These are phyloP conservation scores for Drosophila lutescens DNA, from an alignment of 2,888 invertebrate genomes.

Conservation along the genomic window DNA sequence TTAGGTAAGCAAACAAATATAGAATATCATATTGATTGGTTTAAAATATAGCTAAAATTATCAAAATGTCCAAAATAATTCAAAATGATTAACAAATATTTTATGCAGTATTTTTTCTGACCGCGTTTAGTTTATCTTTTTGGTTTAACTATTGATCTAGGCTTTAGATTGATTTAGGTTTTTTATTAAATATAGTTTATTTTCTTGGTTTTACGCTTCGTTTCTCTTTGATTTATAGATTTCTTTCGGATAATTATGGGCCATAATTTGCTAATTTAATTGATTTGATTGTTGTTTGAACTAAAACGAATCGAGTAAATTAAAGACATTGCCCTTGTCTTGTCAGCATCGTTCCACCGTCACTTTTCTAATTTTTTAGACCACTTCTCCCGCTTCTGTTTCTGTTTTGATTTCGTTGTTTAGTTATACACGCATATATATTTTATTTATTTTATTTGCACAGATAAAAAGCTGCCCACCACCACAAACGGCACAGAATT, in stretches of 20 bases:
- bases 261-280: slow-evolving; percentile 4
- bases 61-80: background rate
- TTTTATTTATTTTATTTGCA: slow-evolving; percentile 46
- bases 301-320: background rate
- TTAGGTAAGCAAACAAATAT: slow-evolving; percentile 13
- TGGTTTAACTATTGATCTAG: too few relatives aligned
- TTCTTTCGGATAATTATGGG: background rate
- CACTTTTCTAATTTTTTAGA: slow-evolving; percentile 13
- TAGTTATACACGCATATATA: slow-evolving; percentile 12
- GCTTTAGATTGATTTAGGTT: too few relatives aligned
- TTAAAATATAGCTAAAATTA: background rate
- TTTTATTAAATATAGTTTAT: too few relatives aligned
- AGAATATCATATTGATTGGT: too few relatives aligned
- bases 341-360: background rate
- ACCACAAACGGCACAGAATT: slow-evolving; percentile 39
- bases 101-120: too few relatives aligned
- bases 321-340: slow-evolving; percentile 14
- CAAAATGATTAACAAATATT: background rate
- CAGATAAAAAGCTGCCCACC: slow-evolving; percentile 58
- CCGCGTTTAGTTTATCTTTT: too few relatives aligned
- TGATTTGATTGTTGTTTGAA: slow-evolving; percentile 13
- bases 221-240: background rate
- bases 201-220: background rate
- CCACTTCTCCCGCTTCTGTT: slow-evolving; percentile 22
- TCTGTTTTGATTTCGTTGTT: slow-evolving; percentile 38